A percentile compares a stretch with the other conserved stretches of the same genome.
phyloP scores from a whole-genome alignment of 2,888 invertebrate genomes.

The Oxystoma pomonae region DNA sequence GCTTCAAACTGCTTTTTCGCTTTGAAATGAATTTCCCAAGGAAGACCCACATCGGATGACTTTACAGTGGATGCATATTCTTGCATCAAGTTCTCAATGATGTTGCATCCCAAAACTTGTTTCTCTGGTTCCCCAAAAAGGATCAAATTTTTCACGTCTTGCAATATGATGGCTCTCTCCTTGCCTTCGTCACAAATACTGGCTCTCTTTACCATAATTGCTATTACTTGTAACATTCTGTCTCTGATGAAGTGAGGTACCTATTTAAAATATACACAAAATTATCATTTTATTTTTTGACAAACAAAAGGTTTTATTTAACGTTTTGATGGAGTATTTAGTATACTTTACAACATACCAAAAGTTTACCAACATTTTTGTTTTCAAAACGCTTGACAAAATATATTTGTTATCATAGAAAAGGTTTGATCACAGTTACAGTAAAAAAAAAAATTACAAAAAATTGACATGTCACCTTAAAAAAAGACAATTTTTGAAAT shows the following conservation, averaged over 20 bases:
- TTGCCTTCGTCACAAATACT: slow-evolving; percentile 71
- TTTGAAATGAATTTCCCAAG: slow-evolving; percentile 83
- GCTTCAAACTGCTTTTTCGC: slow-evolving; percentile 83
- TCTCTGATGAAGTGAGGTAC: slow-evolving; percentile 75
- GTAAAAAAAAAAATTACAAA: no score
- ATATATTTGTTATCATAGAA: no score
- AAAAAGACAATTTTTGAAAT: no score
- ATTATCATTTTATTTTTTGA: no score
- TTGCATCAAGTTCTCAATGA: slow-evolving; percentile 79
- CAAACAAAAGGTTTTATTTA: no score
- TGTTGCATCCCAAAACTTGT: slow-evolving; percentile 80
- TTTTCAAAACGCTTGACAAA: no score
- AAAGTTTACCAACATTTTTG: no score
- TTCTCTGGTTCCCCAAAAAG: slow-evolving; percentile 60
- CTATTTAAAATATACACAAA: not conserved
- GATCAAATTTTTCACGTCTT: slow-evolving; percentile 74
- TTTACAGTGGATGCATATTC: slow-evolving; percentile 84
- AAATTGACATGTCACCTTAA: no score
- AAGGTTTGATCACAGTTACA: no score
- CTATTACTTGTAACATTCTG: slow-evolving; percentile 69
- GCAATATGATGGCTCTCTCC: slow-evolving; percentile 63
- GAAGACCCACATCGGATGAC: slow-evolving; percentile 80
- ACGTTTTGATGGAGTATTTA: no score
- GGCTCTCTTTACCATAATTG: slow-evolving; percentile 82
- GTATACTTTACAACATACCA: no score